Base-by-base conservation (phyloP, 64 coral and sea anemone species). In the Pocillopora verrucosa region DNA sequence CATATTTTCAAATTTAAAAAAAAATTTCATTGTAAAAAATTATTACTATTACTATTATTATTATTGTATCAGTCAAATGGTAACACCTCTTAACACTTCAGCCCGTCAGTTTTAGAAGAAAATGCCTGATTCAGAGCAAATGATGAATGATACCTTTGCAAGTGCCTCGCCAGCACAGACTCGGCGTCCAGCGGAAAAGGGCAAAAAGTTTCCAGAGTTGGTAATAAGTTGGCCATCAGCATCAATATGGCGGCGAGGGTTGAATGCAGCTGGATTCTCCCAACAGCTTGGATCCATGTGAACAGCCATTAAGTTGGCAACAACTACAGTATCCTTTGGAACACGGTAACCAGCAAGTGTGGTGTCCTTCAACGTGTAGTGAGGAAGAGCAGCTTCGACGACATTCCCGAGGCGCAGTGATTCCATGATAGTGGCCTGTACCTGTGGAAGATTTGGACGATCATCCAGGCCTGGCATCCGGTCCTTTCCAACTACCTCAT, bases 91-190 rank as follows among this genome's bases (percentile, higher is more conserved):
- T 51, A 51, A 51, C 41, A 51, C 41, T 51, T 51, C 41, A 51
- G 41, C 41, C 41, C 3, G 7, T 51, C 41, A 51, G 41, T 0
- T 51, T 51, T 51, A 51, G 41, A 51, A 51, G 7, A 51, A 51
- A 51, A 51, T 51, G 41, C 41, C 41, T 51, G 41, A 51, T 51
- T 51, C 41, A 7, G 41, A 51, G 41, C 41, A 51, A 51, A 51
- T 51, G 41, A 51, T 51, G 41, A 51, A 4, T 51, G 41, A 51
- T 51, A 51, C 75, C n/a, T 89, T 89, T 22, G 88, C 91, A 59
- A 93, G 59, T 36, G 91, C 24, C 63, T 93, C 86, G 20, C 86
- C 91, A 26, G 86, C 91, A 83, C 91, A 93, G 36, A 87, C 91
- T 15, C 86, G 86, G 17, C 86, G 77, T 56, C 91, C 91, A 81